Evolutionary conservation across 2,113 vertebrate species (phyloP), one percentile per base, ranked within the genome.

Genomic region (Nesospiza acunhae): DNA sequence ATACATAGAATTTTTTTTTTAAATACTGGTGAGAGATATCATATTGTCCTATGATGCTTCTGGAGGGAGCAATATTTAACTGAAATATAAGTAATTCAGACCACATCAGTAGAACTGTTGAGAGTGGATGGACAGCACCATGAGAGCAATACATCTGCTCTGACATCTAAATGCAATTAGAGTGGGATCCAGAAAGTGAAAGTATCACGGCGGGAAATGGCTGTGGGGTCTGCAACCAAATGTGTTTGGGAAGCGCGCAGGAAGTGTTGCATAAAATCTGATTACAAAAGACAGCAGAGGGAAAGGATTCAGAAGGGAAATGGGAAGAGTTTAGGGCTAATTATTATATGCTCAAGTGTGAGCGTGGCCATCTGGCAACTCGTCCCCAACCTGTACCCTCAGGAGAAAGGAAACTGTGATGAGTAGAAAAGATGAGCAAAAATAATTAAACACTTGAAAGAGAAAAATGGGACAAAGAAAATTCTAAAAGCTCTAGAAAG

Each of bases 321-420:
- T 79, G 20, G 39, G 44, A 84, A 90, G 66, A 62, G 11, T 82
- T 92, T 39, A 79, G 35, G 35, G 55, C n/a, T 95, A 62, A 97
- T 89, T 95, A 87, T 70, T 83, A 60, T 22, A 70, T 68, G 44
- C 47, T 44, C 63, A 62, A 91, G 74, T 87, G 88, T 44, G 64
- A 92, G 87, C 35, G 22, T 77, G 74, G 37, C 94, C 95, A 93
- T 95, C 82, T 96, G 95, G 91, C 80, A 93, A 39, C 73, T 84
- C 49, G 22, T 53, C 47, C 41, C 59, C 63, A 72, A 94, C 77
- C 76, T 79, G 39, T 37, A 69, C 28, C 37, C 66, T 69, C 37
- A 47, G 76, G 87, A 89, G 80, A 79, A 89, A 73, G 50, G 44
- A 62, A 82, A 13, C 31, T 11, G 22, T 27, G 37, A 27, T 47